Base-by-base conservation (phyloP, 2,888 invertebrate genomes). In the Zonitis immaculata region DNA sequence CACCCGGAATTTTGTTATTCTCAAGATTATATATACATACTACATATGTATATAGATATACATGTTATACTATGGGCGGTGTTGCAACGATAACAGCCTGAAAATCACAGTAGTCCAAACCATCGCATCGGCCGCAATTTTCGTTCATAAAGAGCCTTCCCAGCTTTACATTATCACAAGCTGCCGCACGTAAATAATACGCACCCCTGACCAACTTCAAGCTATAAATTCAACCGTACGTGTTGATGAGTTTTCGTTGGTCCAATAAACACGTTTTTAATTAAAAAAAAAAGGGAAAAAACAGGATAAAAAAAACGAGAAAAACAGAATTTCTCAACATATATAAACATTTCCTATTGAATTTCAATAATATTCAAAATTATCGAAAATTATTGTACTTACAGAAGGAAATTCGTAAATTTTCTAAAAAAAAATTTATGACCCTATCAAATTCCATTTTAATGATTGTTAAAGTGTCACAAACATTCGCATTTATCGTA, bases 101-200 rank as follows among this genome's bases (percentile, higher is more conserved):
- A 58, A 59, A 64, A 65, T 64, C 59, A 56, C 52, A 52, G 57
- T 50, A 57, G 54, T 54, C 49, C 50, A 51, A n/a, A 3, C 39
- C 39, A 39, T 39, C 56, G 55, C 64, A 61, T 53, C 58, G 58
- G 59, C 54, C 59, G 64, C 64, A 65, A 66, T 66, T 64, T 63
- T 54, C 55, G 61, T 56, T 62, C 64, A 60, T 66, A 66, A 65
- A 66, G 60, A 58, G 58, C 57, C 44, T 47, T 57, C 51, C 60
- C 45, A 60, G 43, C 61, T 60, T 61, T 60, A 60, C 62, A 65
- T 68, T 66, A 66, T 67, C 64, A 56, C 66, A 67, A 66, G 64
- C 66, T 66, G 67, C 59, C 55, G 59, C 62, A 28, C 30, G 56
- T 59, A 59, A 54, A 57, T 58, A 57, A 43, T 44, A 51, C 25